These are phyloP conservation scores for Phrynosoma blainvillii DNA, from an alignment of 2,113 vertebrate genomes.

Conservation along the genomic window DNA sequence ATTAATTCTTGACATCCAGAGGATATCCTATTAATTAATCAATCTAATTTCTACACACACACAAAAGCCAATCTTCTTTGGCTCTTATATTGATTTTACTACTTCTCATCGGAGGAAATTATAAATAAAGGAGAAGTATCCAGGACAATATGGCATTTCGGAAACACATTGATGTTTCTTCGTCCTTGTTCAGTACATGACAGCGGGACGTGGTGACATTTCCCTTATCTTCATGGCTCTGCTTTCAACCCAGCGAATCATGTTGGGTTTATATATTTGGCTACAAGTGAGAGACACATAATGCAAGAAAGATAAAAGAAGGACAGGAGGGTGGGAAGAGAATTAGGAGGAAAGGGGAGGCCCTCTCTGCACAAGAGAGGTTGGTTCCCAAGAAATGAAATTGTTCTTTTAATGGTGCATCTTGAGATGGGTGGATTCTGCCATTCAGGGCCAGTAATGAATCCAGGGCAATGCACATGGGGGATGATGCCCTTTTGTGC, in stretches of 20 bases:
- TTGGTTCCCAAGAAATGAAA: neutral
- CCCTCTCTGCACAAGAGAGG: neutral
- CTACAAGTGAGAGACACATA: neutral
- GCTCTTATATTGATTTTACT: too few species aligned
- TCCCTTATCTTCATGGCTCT: conserved; percentile 3
- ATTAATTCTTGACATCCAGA: neutral
- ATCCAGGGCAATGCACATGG: neutral
- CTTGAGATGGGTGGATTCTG: neutral
- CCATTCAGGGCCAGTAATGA: neutral
- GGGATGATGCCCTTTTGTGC: neutral
- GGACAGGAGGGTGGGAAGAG: neutral
- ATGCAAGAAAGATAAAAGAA: neutral
- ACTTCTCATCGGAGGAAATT: too few species aligned
- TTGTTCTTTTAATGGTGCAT: neutral
- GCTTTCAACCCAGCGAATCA: neutral
- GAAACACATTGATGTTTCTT: neutral
- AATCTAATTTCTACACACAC: too few species aligned
- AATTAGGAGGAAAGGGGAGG: neutral
- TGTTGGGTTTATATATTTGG: neutral
- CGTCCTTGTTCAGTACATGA: neutral
- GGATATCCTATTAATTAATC: neutral
- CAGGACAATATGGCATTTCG: neutral
- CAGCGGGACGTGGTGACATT: neutral
- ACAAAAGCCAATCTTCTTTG: too few species aligned
- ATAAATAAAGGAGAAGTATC: too few species aligned